A percentile compares a stretch with the other conserved stretches of the same genome.
Conservation (phyloP, 2,888 invertebrate genomes). For the Antheraea assamensis region DNA sequence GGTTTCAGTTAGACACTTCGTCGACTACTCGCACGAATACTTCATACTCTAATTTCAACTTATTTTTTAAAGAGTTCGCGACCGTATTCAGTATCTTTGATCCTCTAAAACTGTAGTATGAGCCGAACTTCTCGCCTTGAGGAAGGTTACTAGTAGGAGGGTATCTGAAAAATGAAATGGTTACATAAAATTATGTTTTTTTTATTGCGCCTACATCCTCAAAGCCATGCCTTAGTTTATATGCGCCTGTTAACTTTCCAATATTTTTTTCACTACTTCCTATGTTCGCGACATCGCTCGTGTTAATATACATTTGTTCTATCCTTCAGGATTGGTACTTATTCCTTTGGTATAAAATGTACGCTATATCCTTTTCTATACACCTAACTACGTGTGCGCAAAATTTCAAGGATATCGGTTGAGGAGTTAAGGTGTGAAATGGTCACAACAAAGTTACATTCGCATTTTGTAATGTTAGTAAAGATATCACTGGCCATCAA, state of each 20-base stretch:
- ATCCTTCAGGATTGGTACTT: no score
- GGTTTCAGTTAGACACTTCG: conserved; percentile 37
- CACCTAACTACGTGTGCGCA: no score
- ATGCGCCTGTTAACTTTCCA: no score
- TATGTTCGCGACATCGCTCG: no score
- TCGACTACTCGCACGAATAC: conserved; percentile 70
- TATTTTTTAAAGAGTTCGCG: conserved; percentile 53
- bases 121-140: conserved; percentile 61
- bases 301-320: no score
- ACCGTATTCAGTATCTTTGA: conserved; percentile 57
- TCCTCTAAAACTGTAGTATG: conserved; percentile 70
- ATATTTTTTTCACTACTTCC: no score
- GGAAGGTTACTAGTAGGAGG: conserved; percentile 57
- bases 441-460: no score
- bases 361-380: no score
- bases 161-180: conserved; percentile 51
- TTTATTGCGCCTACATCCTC: not conserved
- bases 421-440: no score
- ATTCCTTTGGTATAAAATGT: no score
- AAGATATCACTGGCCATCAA: not conserved
- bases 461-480: no score
- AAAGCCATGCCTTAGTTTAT: not conserved
- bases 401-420: no score
- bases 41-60: conserved; percentile 71
- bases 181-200: not conserved